These are phyloP conservation scores for Steinernema carpocapsae DNA, from an alignment of 2,888 invertebrate genomes.

Conservation along the genomic window DNA sequence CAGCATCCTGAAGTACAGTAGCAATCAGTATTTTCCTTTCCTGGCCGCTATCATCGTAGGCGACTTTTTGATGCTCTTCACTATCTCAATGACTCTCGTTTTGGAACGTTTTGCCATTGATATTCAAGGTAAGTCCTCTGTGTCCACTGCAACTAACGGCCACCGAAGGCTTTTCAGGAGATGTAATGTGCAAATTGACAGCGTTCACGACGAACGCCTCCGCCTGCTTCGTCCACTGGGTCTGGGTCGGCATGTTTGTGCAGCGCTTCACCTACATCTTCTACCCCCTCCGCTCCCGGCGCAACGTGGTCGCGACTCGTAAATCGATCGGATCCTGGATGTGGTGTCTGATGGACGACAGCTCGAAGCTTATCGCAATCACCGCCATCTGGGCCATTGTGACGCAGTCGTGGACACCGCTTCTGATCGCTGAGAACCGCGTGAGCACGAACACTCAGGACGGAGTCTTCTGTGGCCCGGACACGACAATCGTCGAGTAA, in stretches of 20 bases:
- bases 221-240: slow-evolving; percentile 52
- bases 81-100: slow-evolving; percentile 39
- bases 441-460: slow-evolving; percentile 42
- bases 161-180: slow-evolving; percentile 41
- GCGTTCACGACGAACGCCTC: slow-evolving; percentile 48
- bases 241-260: slow-evolving; percentile 52
- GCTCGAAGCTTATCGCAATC: slow-evolving; percentile 36
- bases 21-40: slow-evolving; percentile 46
- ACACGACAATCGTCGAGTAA: slow-evolving; percentile 45
- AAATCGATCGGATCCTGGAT: slow-evolving; percentile 26
- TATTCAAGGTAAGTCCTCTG: slow-evolving; percentile 41
- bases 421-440: slow-evolving; percentile 51
- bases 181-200: slow-evolving; percentile 47
- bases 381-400: slow-evolving; percentile 42
- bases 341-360: slow-evolving; percentile 34
- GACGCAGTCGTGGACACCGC: slow-evolving; percentile 50
- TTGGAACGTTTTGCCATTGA: slow-evolving; percentile 40
- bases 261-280: slow-evolving; percentile 43
- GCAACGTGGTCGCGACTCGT: slow-evolving; percentile 15
- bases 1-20: slow-evolving; percentile 44
- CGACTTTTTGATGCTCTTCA: slow-evolving; percentile 47
- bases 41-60: slow-evolving; percentile 50
- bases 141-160: too few species aligned
- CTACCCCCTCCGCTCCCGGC: slow-evolving; percentile 37
- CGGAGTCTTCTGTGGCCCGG: slow-evolving; percentile 49